These are phyloP conservation scores for Poecilia picta DNA, from an alignment of 2,797 vertebrate genomes.

Conservation along the genomic window DNA sequence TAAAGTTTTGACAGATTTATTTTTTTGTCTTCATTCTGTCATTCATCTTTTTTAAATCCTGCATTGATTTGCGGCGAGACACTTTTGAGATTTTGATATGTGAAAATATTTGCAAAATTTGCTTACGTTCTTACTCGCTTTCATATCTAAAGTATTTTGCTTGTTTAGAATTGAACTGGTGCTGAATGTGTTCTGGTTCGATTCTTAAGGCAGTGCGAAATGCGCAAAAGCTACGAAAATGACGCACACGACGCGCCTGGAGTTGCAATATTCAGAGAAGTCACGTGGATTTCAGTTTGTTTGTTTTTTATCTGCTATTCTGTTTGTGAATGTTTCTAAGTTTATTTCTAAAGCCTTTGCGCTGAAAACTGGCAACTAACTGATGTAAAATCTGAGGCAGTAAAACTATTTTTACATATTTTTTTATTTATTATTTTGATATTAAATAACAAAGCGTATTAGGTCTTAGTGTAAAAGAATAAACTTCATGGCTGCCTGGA, in stretches of 20 bases:
- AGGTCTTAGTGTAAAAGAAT: neutral
- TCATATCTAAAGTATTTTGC: neutral
- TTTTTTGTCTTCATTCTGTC: neutral
- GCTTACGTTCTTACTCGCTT: neutral
- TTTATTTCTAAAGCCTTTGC: neutral
- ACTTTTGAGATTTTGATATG: neutral
- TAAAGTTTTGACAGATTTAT: neutral
- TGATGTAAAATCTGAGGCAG: neutral
- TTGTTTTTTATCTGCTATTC: neutral
- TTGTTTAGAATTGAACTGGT: neutral
- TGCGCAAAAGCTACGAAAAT: neutral
- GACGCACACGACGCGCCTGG: neutral
- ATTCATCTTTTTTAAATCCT: neutral
- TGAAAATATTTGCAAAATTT: neutral
- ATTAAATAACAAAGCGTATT: neutral
- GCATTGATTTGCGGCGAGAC: neutral
- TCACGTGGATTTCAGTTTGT: neutral
- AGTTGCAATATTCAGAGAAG: neutral
- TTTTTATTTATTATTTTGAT: neutral
- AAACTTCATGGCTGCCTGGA: neutral
- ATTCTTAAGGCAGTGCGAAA: neutral
- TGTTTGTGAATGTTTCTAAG: neutral
- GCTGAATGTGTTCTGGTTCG: neutral
- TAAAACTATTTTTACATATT: neutral
- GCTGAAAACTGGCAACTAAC: neutral